Conservation (phyloP, 2,797 vertebrate genomes). For the Harpagifer antarcticus region DNA sequence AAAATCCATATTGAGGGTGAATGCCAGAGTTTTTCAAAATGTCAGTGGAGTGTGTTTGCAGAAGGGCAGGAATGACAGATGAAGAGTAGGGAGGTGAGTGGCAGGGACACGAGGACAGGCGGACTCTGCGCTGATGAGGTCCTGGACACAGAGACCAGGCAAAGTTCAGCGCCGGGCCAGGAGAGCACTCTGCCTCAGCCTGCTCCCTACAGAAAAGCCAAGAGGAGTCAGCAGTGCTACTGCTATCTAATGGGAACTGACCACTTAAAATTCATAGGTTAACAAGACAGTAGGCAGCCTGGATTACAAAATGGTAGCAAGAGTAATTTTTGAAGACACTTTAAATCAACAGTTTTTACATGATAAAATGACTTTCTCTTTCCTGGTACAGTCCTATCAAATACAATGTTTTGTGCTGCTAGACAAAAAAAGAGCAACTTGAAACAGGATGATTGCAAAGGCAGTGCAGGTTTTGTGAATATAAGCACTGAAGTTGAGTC, state of each 20-base stretch:
- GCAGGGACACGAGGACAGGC: constrained; percentile 71
- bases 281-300: constrained; percentile 69
- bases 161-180: constrained; percentile 68
- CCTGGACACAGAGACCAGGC: constrained; percentile 75
- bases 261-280: constrained; percentile 75
- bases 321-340: constrained; percentile 65
- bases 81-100: constrained; percentile 81
- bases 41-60: constrained; percentile 86
- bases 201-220: constrained; percentile 69
- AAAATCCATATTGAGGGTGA: constrained; percentile 88
- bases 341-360: constrained; percentile 55
- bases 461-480: constrained; percentile 57
- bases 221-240: constrained; percentile 66
- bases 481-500: constrained; percentile 66
- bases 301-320: constrained; percentile 62
- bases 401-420: constrained; percentile 47
- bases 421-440: constrained; percentile 49
- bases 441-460: constrained; percentile 58
- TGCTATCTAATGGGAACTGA: constrained; percentile 64
- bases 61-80: constrained; percentile 87
- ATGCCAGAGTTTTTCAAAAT: constrained; percentile 88
- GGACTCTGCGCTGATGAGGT: constrained; percentile 80
- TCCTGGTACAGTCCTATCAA: constrained; percentile 45
- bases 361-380: constrained; percentile 63
- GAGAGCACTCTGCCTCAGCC: constrained; percentile 67